Conservation (phyloP, 2,797 vertebrate species). For the Chelon labrosus region DNA sequence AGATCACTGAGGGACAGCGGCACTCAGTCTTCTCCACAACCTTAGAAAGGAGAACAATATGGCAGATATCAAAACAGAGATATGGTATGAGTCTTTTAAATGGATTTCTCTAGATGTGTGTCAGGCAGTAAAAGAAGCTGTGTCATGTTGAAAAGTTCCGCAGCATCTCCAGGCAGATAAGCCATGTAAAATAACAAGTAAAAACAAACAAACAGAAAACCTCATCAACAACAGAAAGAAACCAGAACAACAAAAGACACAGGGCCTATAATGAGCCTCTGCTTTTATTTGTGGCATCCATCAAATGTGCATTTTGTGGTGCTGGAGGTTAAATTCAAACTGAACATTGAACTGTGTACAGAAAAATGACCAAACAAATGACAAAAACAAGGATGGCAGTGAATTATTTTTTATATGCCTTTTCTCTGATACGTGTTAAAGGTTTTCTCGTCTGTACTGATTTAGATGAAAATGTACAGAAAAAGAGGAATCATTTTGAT, state of each 20-base stretch:
- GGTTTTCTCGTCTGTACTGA: slow-evolving; percentile 34
- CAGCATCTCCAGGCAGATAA: slow-evolving; percentile 34
- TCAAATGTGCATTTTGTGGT: slow-evolving; percentile 67
- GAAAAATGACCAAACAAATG: slow-evolving; percentile 42
- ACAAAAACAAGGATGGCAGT: slow-evolving; percentile 17
- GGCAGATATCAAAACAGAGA: slow-evolving; percentile 26
- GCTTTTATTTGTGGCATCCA: slow-evolving; percentile 48
- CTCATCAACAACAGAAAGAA: slow-evolving; percentile 23
- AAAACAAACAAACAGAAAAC: slow-evolving; percentile 43
- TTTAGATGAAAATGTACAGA: slow-evolving; percentile 37
- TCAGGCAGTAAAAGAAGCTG: slow-evolving; percentile 31
- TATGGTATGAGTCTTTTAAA: slow-evolving; percentile 36
- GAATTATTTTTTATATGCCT: slow-evolving; percentile 19
- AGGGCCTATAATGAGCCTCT: slow-evolving; percentile 63
- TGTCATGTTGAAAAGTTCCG: slow-evolving; percentile 42
- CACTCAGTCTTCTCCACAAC: slow-evolving; percentile 43
- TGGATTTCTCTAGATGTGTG: slow-evolving; percentile 46
- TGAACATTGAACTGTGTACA: slow-evolving; percentile 56
- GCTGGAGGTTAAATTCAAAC: slow-evolving; percentile 58
- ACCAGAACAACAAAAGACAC: slow-evolving; percentile 30
- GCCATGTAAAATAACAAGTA: slow-evolving; percentile 53
- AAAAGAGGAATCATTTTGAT: slow-evolving; percentile 32
- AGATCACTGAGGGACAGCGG: slow-evolving; percentile 29
- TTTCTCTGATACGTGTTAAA: slow-evolving; percentile 42
- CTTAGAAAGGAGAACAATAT: slow-evolving; percentile 28